Base-by-base conservation (phyloP, 2,797 vertebrate genomes). In the Thaleichthys pacificus region DNA sequence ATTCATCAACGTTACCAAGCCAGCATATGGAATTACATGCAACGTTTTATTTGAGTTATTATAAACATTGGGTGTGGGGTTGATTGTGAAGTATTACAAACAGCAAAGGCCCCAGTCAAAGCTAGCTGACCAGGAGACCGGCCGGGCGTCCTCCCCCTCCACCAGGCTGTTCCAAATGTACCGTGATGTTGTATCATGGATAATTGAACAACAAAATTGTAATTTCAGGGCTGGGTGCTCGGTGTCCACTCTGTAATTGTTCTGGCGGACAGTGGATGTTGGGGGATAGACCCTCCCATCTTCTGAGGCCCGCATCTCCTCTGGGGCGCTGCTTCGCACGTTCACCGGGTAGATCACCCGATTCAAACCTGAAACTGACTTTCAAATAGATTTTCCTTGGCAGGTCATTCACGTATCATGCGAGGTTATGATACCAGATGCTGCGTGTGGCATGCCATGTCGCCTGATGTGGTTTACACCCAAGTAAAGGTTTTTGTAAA, bases 181-280 rank as follows among this genome's bases (percentile, higher is more conserved):
- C 87, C 84, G 80, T 80, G 82, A 79, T 77, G 80, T 77, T 77
- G 76, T 80, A 82, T 88, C 86, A 89, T 83, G 87, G 87, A 86
- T 87, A 90, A 92, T 89, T 91, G 84, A 89, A 88, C 88, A 91
- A 88, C 88, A 88, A 88, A 92, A 87, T 87, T 81, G 85, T 87
- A 82, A 91, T 91, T 91, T 92, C 91, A 88, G 81, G 84, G 80
- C 80, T 86, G 83, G 89, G 80, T 86, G 87, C 80, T 80, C 84
- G 89, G 71, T 77, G 82, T 82, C 84, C 82, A 84, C 81, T 74
- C 70, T 73, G 71, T 78, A 87, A 56, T 68, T 49, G 69, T 66
- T 82, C 80, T 76, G 58, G 71, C 80, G 80, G 77, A 69, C 47
- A 77, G 75, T 80, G 81, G 77, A 87, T 1, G 21, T 58, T 58